Base-by-base conservation (phyloP, 2,113 vertebrate genomes). In the Ciconia stormi region DNA sequence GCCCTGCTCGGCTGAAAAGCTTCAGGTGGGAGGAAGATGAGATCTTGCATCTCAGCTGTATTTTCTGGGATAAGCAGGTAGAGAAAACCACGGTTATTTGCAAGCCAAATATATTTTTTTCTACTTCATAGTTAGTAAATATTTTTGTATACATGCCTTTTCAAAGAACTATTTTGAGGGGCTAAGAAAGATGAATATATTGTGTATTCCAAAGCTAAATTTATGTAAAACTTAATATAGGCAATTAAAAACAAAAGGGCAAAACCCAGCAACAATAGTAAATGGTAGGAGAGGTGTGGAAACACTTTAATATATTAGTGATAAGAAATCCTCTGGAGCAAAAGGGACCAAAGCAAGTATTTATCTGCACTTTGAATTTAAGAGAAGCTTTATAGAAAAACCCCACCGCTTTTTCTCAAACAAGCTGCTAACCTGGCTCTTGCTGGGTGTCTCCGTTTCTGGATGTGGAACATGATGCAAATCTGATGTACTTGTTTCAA, bases 71-170 rank as follows among this genome's bases (percentile, higher is more conserved):
- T 18, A 30, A 80, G 83, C 52, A 82, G 52, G 38, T 61, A 50
- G 66, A 62, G 50, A 69, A 79, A 55, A 18, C 55, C 69, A 36
- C 6, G 4, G 30, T 21, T 34, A 18, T 18, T n/a, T 53, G 32
- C 86, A 88, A 89, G 58, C 87, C 79, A 95, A 70, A 95, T 58
- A 10, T 27, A 4, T 56, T 44, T 91, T 91, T 95, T 87, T 85
- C 42, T 74, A 55, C 34, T 79, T 89, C 77, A 50, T 89, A 97
- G 23, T 36, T 91, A 81, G 70, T 38, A 86, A 95, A 58, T 97
- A 97, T 97, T 98, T 98, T 98, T 97, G 27, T 97, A 97, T 9
- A 32, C 9, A 1, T 82, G 96, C 67, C 94, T 93, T 96, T 93
- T 62, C 53, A 72, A 52, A 77, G 46, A 63, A 53, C 96, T 97